A percentile compares a stretch with the other conserved stretches of the same genome.
Conservation (phyloP, 2,888 invertebrate species). For the Liposcelis brunnea region DNA sequence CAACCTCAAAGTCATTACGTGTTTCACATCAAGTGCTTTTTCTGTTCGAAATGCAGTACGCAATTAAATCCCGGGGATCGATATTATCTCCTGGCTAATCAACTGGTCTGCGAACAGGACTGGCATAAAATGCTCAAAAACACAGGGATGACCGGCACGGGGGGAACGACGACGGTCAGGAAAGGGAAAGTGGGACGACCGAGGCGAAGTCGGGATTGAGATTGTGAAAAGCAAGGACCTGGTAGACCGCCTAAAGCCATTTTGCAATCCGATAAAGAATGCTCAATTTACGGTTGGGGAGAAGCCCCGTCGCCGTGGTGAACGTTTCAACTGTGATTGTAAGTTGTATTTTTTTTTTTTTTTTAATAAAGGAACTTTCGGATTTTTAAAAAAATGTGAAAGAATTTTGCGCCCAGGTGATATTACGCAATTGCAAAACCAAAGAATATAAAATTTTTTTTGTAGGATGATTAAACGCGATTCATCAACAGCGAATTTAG, state of each 20-base stretch:
- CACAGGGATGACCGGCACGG: constrained; percentile 41
- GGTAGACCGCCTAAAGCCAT: constrained; percentile 1
- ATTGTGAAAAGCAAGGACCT: constrained; percentile 14
- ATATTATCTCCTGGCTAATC: constrained; percentile 81
- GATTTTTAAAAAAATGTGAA: no score
- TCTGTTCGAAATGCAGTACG: constrained; percentile 82
- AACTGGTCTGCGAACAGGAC: constrained; percentile 86
- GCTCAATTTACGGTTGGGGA: constrained; percentile 1
- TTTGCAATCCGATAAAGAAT: neutral
- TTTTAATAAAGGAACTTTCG: no score
- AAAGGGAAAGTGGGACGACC: constrained; percentile 83
- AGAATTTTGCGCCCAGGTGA: no score
- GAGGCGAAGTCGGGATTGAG: constrained; percentile 79
- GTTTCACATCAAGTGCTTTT: constrained; percentile 91
- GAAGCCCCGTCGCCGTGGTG: neutral
- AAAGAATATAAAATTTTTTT: no score
- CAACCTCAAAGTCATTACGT: constrained; percentile 46
- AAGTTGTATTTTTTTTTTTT: no score
- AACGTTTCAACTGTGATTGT: neutral
- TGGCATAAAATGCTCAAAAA: constrained; percentile 79
- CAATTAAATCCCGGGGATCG: constrained; percentile 83
- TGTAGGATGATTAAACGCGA: no score
- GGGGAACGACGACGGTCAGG: constrained; percentile 43
- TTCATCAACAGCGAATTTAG: no score
- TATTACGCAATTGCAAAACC: no score